A percentile compares a stretch with the other conserved stretches of the same genome.
phyloP scores from a whole-genome alignment of 1,140 invertebrate genomes.

The Drosophila nannoptera region DNA sequence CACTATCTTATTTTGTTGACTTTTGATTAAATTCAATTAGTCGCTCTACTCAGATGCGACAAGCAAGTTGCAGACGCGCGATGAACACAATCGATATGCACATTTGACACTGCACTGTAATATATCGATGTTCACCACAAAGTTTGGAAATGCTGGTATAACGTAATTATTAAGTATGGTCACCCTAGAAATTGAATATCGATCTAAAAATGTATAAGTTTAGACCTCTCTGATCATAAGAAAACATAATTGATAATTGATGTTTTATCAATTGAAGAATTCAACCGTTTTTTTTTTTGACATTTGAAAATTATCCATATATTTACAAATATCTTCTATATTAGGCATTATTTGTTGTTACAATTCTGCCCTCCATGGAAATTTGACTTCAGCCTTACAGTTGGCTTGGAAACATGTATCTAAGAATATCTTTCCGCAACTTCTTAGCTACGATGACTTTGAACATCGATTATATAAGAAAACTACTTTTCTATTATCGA shows the following conservation, averaged over 20 bases:
- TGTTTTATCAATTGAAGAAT: background rate
- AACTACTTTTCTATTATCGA: too few relatives aligned
- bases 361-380: too few relatives aligned
- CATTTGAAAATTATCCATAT: background rate
- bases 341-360: background rate
- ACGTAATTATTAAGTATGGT: background rate
- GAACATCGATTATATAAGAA: background rate
- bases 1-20: conserved; percentile 32
- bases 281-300: background rate
- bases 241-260: too few relatives aligned
- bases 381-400: background rate
- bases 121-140: conserved; percentile 11
- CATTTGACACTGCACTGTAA: conserved; percentile 1
- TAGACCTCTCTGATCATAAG: too few relatives aligned
- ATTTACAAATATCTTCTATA: too few relatives aligned
- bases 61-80: conserved; percentile 32
- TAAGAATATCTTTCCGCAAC: background rate
- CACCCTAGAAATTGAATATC: conserved; percentile 5
- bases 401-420: background rate
- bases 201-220: background rate
- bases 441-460: background rate
- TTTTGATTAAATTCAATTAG: conserved; percentile 45
- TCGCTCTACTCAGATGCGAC: conserved; percentile 28
- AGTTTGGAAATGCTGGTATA: background rate
- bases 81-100: conserved; percentile 25